phyloP scores from a whole-genome alignment of 37 sponge, comb jelly and placozoan species.

The Hexactinellida sp. region DNA sequence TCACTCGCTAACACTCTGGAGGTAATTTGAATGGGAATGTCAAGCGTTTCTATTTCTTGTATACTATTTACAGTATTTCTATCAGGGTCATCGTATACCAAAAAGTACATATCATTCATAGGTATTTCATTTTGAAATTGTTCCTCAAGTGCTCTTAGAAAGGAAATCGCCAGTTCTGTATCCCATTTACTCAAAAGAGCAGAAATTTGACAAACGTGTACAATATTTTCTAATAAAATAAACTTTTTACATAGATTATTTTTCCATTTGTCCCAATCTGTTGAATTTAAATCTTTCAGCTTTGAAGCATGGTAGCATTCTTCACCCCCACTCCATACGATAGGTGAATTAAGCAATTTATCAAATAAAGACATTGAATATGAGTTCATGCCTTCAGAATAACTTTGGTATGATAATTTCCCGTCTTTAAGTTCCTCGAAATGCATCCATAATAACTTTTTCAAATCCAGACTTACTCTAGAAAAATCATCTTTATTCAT shows the following conservation, averaged over 20 bases:
- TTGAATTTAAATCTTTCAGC: not conserved
- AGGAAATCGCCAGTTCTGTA: not conserved
- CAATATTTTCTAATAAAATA: conserved; percentile 1
- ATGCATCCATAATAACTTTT: not conserved
- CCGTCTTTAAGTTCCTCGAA: not conserved
- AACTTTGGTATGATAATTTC: not conserved
- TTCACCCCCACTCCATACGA: not conserved
- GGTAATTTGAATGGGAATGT: no score
- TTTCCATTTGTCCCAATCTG: not conserved
- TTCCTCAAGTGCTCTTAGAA: not conserved
- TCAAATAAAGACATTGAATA: not conserved
- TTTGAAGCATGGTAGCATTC: not conserved
- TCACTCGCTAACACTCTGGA: no score
- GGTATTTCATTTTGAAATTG: not conserved
- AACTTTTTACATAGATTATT: not conserved
- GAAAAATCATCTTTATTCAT: not conserved
- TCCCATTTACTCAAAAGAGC: not conserved
- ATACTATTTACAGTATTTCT: not conserved
- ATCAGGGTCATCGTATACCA: not conserved
- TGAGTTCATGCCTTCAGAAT: not conserved
- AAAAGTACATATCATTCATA: not conserved
- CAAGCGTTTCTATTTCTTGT: no score
- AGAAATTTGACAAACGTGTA: not conserved
- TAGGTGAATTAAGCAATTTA: not conserved
- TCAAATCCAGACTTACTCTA: not conserved